These are phyloP conservation scores for Sclerodermus sp. DNA, from an alignment of 2,888 invertebrate genomes.

Conservation along the genomic window DNA sequence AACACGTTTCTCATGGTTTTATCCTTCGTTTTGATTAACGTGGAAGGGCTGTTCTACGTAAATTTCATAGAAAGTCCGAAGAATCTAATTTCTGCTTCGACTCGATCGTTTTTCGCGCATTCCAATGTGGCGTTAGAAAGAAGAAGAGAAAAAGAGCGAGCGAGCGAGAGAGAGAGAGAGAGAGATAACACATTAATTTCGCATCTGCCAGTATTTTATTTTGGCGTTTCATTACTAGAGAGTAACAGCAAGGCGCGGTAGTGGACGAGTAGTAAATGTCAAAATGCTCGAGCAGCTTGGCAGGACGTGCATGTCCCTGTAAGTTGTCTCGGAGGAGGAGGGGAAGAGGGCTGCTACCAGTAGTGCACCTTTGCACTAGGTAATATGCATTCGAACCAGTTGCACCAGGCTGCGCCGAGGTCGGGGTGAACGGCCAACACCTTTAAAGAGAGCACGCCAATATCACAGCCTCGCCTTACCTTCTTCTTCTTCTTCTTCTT, in stretches of 20 bases:
- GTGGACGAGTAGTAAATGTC: constrained; percentile 21
- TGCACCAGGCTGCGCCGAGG: constrained; percentile 46
- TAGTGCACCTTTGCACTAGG: constrained; percentile 52
- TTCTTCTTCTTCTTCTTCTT: too few relatives aligned
- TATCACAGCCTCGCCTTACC: too few relatives aligned
- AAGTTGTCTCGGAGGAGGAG: not conserved
- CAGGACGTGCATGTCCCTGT: constrained; percentile 14
- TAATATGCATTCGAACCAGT: constrained; percentile 54
- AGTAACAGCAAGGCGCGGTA: not conserved
- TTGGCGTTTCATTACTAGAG: not conserved
- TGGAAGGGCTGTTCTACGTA: too few relatives aligned
- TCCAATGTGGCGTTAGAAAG: too few relatives aligned
- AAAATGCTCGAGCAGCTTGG: constrained; percentile 19
- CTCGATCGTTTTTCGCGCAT: too few relatives aligned
- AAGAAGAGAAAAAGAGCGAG: too few relatives aligned
- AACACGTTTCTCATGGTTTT: too few relatives aligned
- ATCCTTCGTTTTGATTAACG: too few relatives aligned
- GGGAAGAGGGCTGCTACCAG: constrained; percentile 32
- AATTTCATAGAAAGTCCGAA: too few relatives aligned
- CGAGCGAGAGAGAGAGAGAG: too few relatives aligned
- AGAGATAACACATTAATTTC: not conserved
- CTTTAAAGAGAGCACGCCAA: constrained; percentile 45
- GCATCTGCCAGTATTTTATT: not conserved
- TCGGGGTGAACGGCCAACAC: constrained; percentile 57
- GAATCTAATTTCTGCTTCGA: too few relatives aligned